These are phyloP conservation scores for Petrocephalus schoutedeni DNA, from an alignment of 2,797 vertebrate species.

Conservation along the genomic window DNA sequence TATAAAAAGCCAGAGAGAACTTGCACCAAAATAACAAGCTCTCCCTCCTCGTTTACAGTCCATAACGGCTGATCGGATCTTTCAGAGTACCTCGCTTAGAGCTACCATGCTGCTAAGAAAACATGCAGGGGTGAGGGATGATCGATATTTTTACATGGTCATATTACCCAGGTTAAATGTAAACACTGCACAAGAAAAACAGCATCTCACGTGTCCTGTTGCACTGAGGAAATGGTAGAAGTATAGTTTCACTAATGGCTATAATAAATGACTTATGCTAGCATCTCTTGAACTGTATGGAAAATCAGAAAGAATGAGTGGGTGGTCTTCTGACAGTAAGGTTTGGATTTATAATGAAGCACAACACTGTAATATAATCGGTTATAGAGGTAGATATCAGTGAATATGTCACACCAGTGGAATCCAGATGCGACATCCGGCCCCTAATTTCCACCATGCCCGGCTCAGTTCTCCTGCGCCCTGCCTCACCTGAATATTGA, in stretches of 20 bases:
- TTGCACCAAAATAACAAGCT: constrained; percentile 1
- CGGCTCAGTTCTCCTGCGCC: neutral
- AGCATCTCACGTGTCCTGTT: neutral
- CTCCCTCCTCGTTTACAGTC: neutral
- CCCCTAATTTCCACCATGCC: neutral
- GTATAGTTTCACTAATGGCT: constrained; percentile 2
- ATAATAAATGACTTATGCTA: neutral
- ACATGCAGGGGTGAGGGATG: neutral
- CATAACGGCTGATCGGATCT: neutral
- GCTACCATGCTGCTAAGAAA: neutral
- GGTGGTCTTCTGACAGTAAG: neutral
- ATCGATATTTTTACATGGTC: neutral
- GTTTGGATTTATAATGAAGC: neutral
- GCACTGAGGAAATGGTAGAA: neutral
- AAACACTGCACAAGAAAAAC: neutral
- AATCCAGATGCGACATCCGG: neutral
- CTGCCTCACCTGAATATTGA: neutral
- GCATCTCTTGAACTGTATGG: neutral
- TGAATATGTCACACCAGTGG: neutral
- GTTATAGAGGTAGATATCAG: neutral
- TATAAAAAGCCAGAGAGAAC: neutral
- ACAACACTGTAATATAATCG: neutral
- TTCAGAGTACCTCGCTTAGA: neutral
- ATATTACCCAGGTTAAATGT: neutral
- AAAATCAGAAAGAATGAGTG: neutral